Evolutionary conservation across 1,140 invertebrate species (phyloP), one percentile per base, ranked within the genome.

Genomic region (Brachionus plicatilis): DNA sequence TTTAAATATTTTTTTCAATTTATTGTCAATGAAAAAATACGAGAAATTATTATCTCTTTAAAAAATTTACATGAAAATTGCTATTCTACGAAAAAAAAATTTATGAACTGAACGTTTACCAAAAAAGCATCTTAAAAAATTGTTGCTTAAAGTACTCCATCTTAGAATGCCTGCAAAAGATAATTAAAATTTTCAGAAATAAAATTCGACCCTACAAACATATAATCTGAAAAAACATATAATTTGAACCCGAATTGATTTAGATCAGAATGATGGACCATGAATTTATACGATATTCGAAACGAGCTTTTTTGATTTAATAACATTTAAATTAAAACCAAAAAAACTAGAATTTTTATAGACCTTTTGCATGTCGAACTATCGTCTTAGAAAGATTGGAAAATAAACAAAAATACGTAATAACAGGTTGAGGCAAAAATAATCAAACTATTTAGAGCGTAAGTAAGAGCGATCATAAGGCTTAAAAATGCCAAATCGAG

Each of bases 261-360:
- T 60, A 60, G 53, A 60, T 60, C 53, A 60, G 5, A 3, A 60
- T 17, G 20, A 20, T 33, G n/a, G n/a, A 68, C 66, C 66, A 2
- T 12, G 33, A 33, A 37, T 68, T 8, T 33, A 33, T 72, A 72
- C 43, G 33, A 17, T 41, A 17, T 11, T 43, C 3, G n/a, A 41
- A 20, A 72, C 3, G 17, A 41, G 33, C 68, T 43, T 72, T 72
- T 72, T 41, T 68, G 66, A 27, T 72, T 43, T 72, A 43, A 43
- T 72, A 72, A 72, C 68, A 72, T 72, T 72, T 72, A 72, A 43
- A 72, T 33, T 68, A 72, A 43, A 41, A 72, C 14, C 37, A 43
- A n/a, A 68, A 41, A 72, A 72, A 43, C n/a, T 72, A 72, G 41
- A 72, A 37, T 43, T 72, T 70, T 72, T 72, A 72, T 72, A 72